phyloP scores from a whole-genome alignment of 2,113 vertebrate species.

The Gorsachius goisagi region DNA sequence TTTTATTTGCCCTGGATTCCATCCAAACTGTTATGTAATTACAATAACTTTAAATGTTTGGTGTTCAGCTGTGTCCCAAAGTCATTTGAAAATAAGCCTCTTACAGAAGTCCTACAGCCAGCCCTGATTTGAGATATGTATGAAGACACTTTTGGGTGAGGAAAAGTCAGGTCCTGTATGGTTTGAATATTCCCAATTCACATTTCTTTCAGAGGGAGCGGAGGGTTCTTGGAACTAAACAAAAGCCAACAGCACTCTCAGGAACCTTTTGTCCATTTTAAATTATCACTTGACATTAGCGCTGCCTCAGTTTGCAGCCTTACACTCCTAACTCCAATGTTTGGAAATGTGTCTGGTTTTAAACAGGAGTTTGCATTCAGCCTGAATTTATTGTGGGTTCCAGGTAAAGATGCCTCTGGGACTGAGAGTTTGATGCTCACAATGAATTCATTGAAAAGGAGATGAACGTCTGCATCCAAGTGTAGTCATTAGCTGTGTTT shows the following conservation, averaged over 20 bases:
- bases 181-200: neutral
- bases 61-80: neutral
- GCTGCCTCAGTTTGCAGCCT: neutral
- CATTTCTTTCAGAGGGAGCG: neutral
- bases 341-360: neutral
- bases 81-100: neutral
- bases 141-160: neutral
- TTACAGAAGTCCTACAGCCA: neutral
- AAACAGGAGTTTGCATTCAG: neutral
- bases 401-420: neutral
- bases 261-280: neutral
- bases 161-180: neutral
- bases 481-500: neutral
- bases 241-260: neutral
- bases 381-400: neutral
- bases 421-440: neutral
- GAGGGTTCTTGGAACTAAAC: neutral
- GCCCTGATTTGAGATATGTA: rapidly evolving
- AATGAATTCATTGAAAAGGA: neutral
- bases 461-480: neutral
- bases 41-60: neutral
- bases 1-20: neutral
- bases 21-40: neutral
- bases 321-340: neutral
- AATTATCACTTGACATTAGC: neutral